These are phyloP conservation scores for Conopomorpha cramerella DNA, from an alignment of 1,140 invertebrate species.

Conservation along the genomic window DNA sequence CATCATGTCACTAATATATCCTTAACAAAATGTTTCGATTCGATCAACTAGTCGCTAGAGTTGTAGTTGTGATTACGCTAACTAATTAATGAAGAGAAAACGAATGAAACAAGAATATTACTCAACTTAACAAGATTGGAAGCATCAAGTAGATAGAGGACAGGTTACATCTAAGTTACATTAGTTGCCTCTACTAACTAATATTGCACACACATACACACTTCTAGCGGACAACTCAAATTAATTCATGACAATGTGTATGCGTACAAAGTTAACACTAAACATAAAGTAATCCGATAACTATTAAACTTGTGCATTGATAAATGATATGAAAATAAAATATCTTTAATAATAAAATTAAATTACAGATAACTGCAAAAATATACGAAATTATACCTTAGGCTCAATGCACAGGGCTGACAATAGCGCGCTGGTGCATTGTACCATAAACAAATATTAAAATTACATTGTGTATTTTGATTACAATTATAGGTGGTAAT, in stretches of 20 bases:
- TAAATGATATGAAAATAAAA: constrained; percentile 49
- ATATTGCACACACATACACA: constrained; percentile 61
- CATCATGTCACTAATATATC: constrained; percentile 59
- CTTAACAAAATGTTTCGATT: constrained; percentile 37
- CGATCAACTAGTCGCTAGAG: constrained; percentile 39
- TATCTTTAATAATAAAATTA: constrained; percentile 51
- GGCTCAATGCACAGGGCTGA: too few relatives aligned
- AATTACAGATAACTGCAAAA: constrained; percentile 49
- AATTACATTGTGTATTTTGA: constrained; percentile 34
- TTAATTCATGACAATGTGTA: constrained; percentile 44
- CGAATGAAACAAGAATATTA: constrained; percentile 22
- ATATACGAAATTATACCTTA: too few relatives aligned
- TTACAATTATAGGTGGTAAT: constrained; percentile 14
- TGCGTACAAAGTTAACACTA: constrained; percentile 49
- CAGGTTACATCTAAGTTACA: constrained; percentile 28
- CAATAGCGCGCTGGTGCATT: too few relatives aligned
- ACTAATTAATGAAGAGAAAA: constrained; percentile 34
- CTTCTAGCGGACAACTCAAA: constrained; percentile 34
- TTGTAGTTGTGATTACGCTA: constrained; percentile 50
- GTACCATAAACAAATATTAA: constrained; percentile 30
- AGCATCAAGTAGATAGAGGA: constrained; percentile 22
- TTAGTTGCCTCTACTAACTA: constrained; percentile 46
- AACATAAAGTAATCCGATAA: constrained; percentile 32
- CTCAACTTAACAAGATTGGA: constrained; percentile 40
- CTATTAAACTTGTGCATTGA: constrained; percentile 46